These are phyloP conservation scores for Xenopus petersii DNA, from an alignment of 2,797 vertebrate species.

Conservation along the genomic window DNA sequence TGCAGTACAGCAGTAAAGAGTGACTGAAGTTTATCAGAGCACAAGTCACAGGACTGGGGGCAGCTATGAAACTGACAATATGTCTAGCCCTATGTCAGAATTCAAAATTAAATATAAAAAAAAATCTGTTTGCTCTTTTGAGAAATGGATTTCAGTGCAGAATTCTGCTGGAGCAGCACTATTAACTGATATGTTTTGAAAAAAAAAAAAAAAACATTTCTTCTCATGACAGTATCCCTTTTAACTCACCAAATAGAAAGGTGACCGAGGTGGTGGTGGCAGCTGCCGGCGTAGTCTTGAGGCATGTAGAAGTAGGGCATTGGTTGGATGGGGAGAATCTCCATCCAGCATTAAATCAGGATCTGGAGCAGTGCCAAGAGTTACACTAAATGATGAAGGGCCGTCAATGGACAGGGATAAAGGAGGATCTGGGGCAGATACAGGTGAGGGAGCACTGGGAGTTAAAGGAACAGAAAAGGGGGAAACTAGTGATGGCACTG, in stretches of 20 bases:
- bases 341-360: constrained; percentile 5
- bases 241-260: constrained; percentile 79
- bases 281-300: constrained; percentile 68
- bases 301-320: constrained; percentile 51
- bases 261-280: constrained; percentile 78
- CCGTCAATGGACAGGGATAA: constrained; percentile 28
- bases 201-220: too few relatives aligned
- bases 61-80: too few relatives aligned
- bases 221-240: too few relatives aligned
- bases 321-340: neutral
- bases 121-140: too few relatives aligned
- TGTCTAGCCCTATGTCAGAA: too few relatives aligned
- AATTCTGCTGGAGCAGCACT: too few relatives aligned
- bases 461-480: constrained; percentile 49
- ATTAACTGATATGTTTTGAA: too few relatives aligned
- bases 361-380: neutral
- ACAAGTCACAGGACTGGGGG: too few relatives aligned
- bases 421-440: constrained; percentile 40
- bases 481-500: neutral
- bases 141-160: too few relatives aligned
- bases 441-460: constrained; percentile 20
- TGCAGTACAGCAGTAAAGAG: too few relatives aligned
- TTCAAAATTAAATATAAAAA: too few relatives aligned
- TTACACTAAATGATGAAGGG: constrained; percentile 9
- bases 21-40: too few relatives aligned